Evolutionary conservation across 2,113 vertebrate species (phyloP).

Genomic region (Uropsilus gracilis): DNA sequence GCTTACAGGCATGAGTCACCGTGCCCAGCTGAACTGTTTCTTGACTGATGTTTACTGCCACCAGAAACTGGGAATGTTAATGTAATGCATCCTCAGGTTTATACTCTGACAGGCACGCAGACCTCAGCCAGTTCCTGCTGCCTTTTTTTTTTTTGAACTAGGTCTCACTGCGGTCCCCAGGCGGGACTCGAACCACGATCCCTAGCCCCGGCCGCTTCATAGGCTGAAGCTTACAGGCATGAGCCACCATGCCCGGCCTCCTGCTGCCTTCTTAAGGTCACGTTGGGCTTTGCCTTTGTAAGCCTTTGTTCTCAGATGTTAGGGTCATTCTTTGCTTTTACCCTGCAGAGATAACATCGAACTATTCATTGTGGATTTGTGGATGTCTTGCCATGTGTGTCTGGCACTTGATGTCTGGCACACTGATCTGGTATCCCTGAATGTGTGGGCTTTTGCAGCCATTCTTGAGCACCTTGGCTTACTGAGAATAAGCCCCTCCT

Average conservation of each 20-base stretch:
- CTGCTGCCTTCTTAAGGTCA: background rate
- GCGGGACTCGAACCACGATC: no score
- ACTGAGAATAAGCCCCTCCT: background rate
- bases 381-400: background rate
- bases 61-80: background rate
- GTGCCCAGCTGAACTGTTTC: background rate
- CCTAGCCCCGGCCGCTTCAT: no score
- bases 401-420: no score
- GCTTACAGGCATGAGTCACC: no score
- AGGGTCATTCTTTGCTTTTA: rapidly evolving
- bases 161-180: no score
- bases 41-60: background rate
- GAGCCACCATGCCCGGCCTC: no score
- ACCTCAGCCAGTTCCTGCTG: background rate
- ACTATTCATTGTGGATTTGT: background rate
- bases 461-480: background rate
- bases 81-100: background rate
- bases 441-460: background rate
- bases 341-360: background rate
- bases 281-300: background rate
- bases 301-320: background rate
- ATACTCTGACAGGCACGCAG: background rate
- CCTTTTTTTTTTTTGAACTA: no score
- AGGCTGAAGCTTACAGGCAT: no score
- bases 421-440: background rate